Percentiles rank a stretch among this genome's conserved stretches.
phyloP scores from a whole-genome alignment of 2,888 invertebrate species.

The Cantharis lateralis region DNA sequence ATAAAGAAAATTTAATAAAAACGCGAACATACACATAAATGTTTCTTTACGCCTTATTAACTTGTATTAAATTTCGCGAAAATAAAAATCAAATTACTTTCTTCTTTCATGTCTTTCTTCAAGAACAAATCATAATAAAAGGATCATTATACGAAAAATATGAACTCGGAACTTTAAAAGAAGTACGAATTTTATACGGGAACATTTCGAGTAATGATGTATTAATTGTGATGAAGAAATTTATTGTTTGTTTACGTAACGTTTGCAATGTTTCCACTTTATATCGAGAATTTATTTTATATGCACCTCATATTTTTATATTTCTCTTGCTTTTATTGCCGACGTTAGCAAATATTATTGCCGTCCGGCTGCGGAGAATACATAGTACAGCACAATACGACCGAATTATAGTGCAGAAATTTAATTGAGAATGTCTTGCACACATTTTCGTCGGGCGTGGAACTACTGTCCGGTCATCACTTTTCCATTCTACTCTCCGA shows the following conservation, averaged over 20 bases:
- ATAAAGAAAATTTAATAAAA: neutral
- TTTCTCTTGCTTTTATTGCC: neutral
- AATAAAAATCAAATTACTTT: slow-evolving; percentile 35
- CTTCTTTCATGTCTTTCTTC: slow-evolving; percentile 23
- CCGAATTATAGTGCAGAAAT: neutral
- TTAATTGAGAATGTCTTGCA: neutral
- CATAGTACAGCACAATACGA: neutral
- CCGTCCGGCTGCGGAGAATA: neutral
- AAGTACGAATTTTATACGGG: slow-evolving; percentile 6
- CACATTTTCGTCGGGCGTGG: neutral
- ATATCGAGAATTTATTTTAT: neutral
- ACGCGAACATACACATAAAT: slow-evolving; percentile 8
- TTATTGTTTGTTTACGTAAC: slow-evolving; percentile 15
- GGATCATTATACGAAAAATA: slow-evolving; percentile 19
- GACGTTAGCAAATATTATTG: neutral
- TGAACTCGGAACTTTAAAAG: slow-evolving; percentile 17
- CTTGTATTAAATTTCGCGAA: slow-evolving; percentile 27
- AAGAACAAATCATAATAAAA: slow-evolving; percentile 28
- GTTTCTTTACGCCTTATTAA: slow-evolving; percentile 34
- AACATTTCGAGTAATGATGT: slow-evolving; percentile 10
- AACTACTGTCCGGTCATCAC: neutral
- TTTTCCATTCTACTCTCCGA: neutral
- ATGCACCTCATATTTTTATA: neutral
- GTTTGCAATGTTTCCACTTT: neutral
- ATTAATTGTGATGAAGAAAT: slow-evolving; percentile 13